Conservation (phyloP, 2,113 vertebrate species). For the Pogona vitticeps region DNA sequence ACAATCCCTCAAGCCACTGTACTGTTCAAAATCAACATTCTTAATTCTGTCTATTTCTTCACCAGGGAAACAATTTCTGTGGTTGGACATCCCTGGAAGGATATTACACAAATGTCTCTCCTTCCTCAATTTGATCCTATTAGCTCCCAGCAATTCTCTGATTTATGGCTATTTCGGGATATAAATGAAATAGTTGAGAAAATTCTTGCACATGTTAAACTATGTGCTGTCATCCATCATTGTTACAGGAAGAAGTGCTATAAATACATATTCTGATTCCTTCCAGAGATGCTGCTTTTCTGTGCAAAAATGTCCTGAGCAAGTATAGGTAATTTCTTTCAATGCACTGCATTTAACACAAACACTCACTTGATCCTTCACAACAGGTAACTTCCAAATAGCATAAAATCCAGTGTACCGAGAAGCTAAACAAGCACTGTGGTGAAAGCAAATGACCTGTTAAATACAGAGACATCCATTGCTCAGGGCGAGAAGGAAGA, state of each 20-base stretch:
- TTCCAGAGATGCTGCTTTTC: slow-evolving; percentile 24
- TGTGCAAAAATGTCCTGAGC: not conserved
- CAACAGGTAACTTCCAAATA: slow-evolving; percentile 46
- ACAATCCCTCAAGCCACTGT: not conserved
- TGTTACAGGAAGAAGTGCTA: slow-evolving; percentile 18
- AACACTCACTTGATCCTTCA: slow-evolving; percentile 35
- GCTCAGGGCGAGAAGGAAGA: slow-evolving; percentile 52
- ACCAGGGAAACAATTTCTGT: not conserved
- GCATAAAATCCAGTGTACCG: slow-evolving; percentile 33
- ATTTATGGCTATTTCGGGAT: slow-evolving; percentile 18
- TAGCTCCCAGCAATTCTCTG: slow-evolving; percentile 3
- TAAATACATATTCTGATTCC: slow-evolving; percentile 38
- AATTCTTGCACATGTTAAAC: slow-evolving; percentile 27
- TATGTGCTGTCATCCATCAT: slow-evolving; percentile 6
- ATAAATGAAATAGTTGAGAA: slow-evolving; percentile 28
- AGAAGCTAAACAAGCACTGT: slow-evolving; percentile 37
- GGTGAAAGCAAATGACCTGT: slow-evolving; percentile 58
- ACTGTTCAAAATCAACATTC: not conserved
- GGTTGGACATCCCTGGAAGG: not conserved
- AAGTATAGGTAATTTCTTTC: slow-evolving; percentile 31
- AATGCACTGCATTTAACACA: not conserved
- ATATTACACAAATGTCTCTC: not conserved
- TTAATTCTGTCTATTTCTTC: slow-evolving; percentile 10
- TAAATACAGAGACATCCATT: slow-evolving; percentile 54
- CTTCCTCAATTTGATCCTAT: slow-evolving; percentile 10